Evolutionary conservation across 2,113 vertebrate genomes (phyloP).

Genomic region (Coptodon bakossiorum): DNA sequence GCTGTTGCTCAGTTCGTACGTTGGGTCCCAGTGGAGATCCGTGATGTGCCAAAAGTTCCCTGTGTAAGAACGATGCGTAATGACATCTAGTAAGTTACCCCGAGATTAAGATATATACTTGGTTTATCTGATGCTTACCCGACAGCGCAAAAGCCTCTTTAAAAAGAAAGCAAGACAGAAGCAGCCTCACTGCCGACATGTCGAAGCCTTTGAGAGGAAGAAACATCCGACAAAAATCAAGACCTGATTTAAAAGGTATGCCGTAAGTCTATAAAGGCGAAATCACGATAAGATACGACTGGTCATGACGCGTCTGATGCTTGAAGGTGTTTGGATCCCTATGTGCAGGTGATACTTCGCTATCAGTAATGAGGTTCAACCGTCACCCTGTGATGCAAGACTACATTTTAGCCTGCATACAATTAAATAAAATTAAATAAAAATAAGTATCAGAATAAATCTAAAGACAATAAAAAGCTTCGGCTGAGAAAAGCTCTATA

Average conservation of each 20-base stretch:
- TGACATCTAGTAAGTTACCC: neutral
- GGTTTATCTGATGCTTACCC: conserved; percentile 22
- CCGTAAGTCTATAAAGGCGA: neutral
- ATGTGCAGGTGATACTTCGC: neutral
- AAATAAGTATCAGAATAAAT: neutral
- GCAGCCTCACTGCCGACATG: conserved; percentile 24
- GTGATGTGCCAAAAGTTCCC: conserved; percentile 90
- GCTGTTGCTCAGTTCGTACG: conserved; percentile 63
- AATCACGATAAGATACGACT: conserved; percentile 36
- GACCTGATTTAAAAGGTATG: neutral
- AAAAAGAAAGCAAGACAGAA: conserved; percentile 34
- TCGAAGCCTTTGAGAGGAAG: neutral
- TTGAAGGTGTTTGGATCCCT: neutral
- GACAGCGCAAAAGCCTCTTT: conserved; percentile 5
- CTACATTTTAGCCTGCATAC: neutral
- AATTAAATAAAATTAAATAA: neutral
- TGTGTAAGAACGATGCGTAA: conserved; percentile 21
- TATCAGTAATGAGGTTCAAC: neutral
- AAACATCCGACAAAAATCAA: neutral
- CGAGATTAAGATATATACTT: neutral
- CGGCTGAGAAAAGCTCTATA: neutral
- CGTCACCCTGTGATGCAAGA: neutral
- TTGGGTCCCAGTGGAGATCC: conserved; percentile 85
- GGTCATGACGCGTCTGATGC: neutral
- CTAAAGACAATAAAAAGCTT: neutral